Conservation (phyloP, 2,113 vertebrate genomes). For the Pygoscelis adeliae region DNA sequence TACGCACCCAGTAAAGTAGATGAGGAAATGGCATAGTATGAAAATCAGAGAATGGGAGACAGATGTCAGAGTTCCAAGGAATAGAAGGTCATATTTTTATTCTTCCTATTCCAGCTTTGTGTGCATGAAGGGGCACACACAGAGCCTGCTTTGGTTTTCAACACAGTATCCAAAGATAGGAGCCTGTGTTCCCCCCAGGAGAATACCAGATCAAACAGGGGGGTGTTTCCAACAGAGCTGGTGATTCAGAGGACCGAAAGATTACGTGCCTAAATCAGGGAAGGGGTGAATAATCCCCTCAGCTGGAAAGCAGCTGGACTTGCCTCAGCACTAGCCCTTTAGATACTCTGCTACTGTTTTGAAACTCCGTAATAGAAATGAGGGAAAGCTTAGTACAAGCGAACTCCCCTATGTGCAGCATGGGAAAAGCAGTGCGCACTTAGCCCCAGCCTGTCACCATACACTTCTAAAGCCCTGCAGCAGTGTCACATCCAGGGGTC, state of each 20-base stretch:
- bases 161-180: neutral
- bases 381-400: neutral
- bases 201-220: neutral
- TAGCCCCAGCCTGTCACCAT: neutral
- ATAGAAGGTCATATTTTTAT: neutral
- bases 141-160: neutral
- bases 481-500: neutral
- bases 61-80: slow-evolving; percentile 1
- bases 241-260: neutral
- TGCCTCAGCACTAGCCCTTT: neutral
- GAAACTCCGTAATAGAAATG: neutral
- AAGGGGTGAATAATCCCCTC: neutral
- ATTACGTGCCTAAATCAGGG: neutral
- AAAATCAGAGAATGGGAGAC: neutral
- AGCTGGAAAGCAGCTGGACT: neutral
- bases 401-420: accelerated
- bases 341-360: neutral
- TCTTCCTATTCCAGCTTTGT: neutral
- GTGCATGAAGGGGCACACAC: neutral
- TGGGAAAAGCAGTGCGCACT: neutral
- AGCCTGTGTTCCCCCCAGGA: neutral
- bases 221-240: neutral
- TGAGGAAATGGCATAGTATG: neutral
- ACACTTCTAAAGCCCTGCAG: neutral
- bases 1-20: neutral